A percentile compares a stretch with the other conserved stretches of the same genome.
Conservation (phyloP, 2,888 invertebrate genomes). For the Metalampra italica region DNA sequence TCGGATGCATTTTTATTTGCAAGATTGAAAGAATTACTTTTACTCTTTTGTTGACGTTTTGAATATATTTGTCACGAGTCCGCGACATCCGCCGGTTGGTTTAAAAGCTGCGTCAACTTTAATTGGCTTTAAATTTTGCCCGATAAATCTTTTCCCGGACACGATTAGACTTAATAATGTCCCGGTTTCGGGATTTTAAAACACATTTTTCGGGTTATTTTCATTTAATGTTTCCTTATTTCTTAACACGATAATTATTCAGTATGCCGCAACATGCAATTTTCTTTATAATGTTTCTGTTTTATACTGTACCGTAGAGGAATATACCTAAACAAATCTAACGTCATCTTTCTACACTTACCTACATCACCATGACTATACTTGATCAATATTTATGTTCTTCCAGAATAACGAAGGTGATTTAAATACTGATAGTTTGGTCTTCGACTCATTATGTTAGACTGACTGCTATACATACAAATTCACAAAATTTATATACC, state of each 20-base stretch:
- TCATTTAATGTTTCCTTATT: slow-evolving; percentile 6
- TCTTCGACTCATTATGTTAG: too few species aligned
- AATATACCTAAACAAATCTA: too few species aligned
- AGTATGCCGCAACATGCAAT: not conserved
- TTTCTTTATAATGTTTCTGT: too few species aligned
- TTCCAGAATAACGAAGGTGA: too few species aligned
- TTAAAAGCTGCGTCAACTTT: slow-evolving; percentile 36
- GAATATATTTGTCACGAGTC: slow-evolving; percentile 42
- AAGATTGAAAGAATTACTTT: slow-evolving; percentile 32
- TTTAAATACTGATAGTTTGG: too few species aligned
- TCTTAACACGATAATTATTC: not conserved
- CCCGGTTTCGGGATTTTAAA: slow-evolving; percentile 7
- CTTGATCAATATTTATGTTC: too few species aligned
- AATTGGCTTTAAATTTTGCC: slow-evolving; percentile 45
- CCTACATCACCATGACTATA: too few species aligned
- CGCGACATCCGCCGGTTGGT: slow-evolving; percentile 23
- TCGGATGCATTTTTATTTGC: slow-evolving; percentile 14
- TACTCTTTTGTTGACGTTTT: slow-evolving; percentile 25
- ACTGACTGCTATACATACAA: too few species aligned
- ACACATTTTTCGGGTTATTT: slow-evolving; percentile 20
- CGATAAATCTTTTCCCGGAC: slow-evolving; percentile 42
- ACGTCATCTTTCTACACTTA: too few species aligned
- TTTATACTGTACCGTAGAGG: too few species aligned
- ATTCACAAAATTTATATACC: too few species aligned
- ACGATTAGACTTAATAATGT: slow-evolving; percentile 17